Conservation (phyloP, 2,888 invertebrate species). For the Atherix ibis region DNA sequence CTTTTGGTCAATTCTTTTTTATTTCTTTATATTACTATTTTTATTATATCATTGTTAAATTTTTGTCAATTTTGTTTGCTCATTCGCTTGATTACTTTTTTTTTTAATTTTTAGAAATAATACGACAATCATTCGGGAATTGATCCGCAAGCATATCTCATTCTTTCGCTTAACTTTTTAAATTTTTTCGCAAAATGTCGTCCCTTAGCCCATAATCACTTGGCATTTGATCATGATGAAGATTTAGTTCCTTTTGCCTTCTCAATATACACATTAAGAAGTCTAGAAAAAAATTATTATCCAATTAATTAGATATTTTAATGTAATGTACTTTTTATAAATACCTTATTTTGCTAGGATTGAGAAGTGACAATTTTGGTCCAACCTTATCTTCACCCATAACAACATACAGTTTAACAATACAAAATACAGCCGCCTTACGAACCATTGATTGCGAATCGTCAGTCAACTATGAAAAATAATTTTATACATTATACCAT, state of each 20-base stretch:
- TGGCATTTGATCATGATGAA: conserved; percentile 20
- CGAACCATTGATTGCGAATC: conserved; percentile 83
- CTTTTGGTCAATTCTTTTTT: conserved; percentile 1
- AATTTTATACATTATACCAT: no score
- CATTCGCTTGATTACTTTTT: no score
- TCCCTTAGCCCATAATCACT: conserved; percentile 20
- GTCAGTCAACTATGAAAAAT: conserved; percentile 60
- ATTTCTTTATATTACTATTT: background rate
- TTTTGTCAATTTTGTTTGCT: no score
- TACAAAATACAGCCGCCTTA: conserved; percentile 93
- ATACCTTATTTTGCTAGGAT: conserved; percentile 67
- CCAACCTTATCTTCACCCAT: conserved; percentile 74
- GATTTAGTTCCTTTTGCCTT: conserved; percentile 16
- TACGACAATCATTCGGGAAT: conserved; percentile 16
- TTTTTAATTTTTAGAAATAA: conserved; percentile 1
- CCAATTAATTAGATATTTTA: background rate
- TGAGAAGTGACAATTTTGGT: conserved; percentile 64
- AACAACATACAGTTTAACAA: conserved; percentile 83
- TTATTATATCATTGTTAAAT: conserved; percentile 2
- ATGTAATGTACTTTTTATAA: background rate
- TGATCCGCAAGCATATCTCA: conserved; percentile 16
- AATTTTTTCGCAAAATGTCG: conserved; percentile 19
- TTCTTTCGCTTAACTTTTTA: conserved; percentile 15
- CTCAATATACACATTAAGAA: conserved; percentile 19
- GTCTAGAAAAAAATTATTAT: conserved; percentile 12